phyloP scores from a whole-genome alignment of 2,797 vertebrate genomes.

The Lates japonicus region DNA sequence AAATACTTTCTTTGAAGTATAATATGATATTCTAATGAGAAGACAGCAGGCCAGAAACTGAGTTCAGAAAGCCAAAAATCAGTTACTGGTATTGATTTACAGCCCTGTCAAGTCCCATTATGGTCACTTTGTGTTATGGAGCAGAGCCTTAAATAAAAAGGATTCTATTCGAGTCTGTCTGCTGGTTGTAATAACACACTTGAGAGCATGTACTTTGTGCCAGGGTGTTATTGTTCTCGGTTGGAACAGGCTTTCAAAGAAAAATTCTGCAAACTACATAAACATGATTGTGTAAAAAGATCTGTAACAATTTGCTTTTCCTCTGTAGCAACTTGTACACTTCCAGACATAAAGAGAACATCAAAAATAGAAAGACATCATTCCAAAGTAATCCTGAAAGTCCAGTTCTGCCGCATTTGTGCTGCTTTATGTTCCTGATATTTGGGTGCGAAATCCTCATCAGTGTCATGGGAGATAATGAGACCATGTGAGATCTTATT shows the following conservation, averaged over 20 bases:
- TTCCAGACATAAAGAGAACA: constrained; percentile 6
- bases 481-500: constrained; percentile 82
- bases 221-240: constrained; percentile 12
- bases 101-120: constrained; percentile 4
- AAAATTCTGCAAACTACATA: constrained; percentile 2
- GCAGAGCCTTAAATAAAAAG: not conserved
- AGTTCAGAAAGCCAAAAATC: constrained; percentile 7
- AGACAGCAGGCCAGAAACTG: not conserved
- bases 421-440: constrained; percentile 42
- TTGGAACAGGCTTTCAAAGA: constrained; percentile 21
- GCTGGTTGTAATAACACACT: constrained; percentile 25
- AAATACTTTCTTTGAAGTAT: not conserved
- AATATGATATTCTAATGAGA: not conserved
- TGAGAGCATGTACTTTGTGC: constrained; percentile 16
- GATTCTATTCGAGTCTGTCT: constrained; percentile 1
- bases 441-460: constrained; percentile 73
- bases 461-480: constrained; percentile 78
- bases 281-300: constrained; percentile 1
- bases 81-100: constrained; percentile 6
- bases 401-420: constrained; percentile 16
- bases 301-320: not conserved
- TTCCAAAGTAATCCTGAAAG: constrained; percentile 19
- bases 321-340: not conserved
- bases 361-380: constrained; percentile 2
- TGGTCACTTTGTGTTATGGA: constrained; percentile 10